phyloP scores from a whole-genome alignment of 2,797 vertebrate species.

The Adelosebastes latens region DNA sequence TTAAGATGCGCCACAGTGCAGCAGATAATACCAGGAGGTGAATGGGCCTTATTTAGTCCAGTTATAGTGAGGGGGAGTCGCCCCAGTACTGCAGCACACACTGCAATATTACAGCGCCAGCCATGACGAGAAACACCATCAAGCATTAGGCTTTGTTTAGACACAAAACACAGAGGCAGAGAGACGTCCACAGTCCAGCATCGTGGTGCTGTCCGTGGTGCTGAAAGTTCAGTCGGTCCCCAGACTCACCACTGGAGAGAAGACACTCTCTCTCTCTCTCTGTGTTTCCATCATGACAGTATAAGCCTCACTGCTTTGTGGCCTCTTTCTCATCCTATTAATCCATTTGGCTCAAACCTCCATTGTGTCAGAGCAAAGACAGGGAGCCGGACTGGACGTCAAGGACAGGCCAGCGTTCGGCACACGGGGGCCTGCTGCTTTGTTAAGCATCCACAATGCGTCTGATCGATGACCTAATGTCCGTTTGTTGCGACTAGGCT shows the following conservation, averaged over 20 bases:
- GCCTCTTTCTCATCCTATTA: conserved; percentile 62
- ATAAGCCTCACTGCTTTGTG: conserved; percentile 63
- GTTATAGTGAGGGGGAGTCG: conserved; percentile 34
- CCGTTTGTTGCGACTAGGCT: not conserved
- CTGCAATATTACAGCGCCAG: conserved; percentile 1
- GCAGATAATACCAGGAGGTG: conserved; percentile 57
- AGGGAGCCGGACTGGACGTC: conserved; percentile 38
- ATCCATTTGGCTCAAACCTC: conserved; percentile 65
- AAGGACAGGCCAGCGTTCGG: conserved; percentile 61
- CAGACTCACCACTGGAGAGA: conserved; percentile 13
- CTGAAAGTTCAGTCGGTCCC: conserved; percentile 69
- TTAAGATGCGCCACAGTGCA: conserved; percentile 56
- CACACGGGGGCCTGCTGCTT: conserved; percentile 19
- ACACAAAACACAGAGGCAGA: conserved; percentile 3
- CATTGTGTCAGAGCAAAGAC: conserved; percentile 51
- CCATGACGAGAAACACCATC: not conserved
- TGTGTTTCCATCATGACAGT: conserved; percentile 18
- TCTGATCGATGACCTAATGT: not conserved
- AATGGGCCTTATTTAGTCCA: conserved; percentile 59
- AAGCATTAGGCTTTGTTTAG: conserved; percentile 10
- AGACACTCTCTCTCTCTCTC: not conserved
- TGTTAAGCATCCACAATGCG: conserved; percentile 23
- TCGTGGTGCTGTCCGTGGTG: conserved; percentile 58
- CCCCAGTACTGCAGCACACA: conserved; percentile 1
- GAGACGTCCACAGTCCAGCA: not conserved